phyloP scores from a whole-genome alignment of 2,797 vertebrate species.

The Chloroceryle inda region DNA sequence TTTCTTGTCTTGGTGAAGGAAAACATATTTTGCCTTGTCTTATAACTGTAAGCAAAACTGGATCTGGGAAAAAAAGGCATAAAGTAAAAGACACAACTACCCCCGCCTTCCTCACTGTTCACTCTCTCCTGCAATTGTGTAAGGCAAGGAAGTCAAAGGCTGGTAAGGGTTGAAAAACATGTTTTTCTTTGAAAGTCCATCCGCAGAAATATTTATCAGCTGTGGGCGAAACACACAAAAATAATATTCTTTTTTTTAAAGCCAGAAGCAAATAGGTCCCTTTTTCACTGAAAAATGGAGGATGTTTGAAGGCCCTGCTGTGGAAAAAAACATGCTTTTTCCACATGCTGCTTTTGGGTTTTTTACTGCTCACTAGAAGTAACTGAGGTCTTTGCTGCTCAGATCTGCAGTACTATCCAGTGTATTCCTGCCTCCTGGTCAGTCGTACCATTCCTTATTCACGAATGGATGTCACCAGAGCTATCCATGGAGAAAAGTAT shows the following conservation, averaged over 20 bases:
- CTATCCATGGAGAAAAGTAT: neutral
- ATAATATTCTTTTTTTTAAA: constrained; percentile 46
- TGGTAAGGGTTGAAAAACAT: constrained; percentile 89
- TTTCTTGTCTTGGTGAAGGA: constrained; percentile 65
- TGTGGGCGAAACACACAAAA: constrained; percentile 66
- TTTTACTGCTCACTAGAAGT: neutral
- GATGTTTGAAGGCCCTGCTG: neutral
- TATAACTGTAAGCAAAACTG: constrained; percentile 37
- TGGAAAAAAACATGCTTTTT: neutral
- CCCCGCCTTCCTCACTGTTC: constrained; percentile 60
- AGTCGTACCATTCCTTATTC: neutral
- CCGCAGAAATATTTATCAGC: constrained; percentile 80
- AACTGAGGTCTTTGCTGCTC: neutral
- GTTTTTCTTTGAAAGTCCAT: constrained; percentile 90
- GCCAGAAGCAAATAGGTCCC: constrained; percentile 32
- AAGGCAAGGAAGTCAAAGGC: constrained; percentile 87
- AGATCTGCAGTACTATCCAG: neutral
- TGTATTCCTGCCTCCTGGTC: neutral
- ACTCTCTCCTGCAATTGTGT: constrained; percentile 64
- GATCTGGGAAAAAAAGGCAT: constrained; percentile 53
- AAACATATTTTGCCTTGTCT: constrained; percentile 76
- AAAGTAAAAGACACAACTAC: constrained; percentile 58
- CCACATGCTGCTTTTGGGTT: neutral
- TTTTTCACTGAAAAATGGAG: constrained; percentile 66
- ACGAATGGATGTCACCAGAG: neutral